Percentiles rank a stretch among this genome's conserved stretches.
phyloP scores from a whole-genome alignment of 2,797 vertebrate genomes.

The Euphonia xanthogaster region DNA sequence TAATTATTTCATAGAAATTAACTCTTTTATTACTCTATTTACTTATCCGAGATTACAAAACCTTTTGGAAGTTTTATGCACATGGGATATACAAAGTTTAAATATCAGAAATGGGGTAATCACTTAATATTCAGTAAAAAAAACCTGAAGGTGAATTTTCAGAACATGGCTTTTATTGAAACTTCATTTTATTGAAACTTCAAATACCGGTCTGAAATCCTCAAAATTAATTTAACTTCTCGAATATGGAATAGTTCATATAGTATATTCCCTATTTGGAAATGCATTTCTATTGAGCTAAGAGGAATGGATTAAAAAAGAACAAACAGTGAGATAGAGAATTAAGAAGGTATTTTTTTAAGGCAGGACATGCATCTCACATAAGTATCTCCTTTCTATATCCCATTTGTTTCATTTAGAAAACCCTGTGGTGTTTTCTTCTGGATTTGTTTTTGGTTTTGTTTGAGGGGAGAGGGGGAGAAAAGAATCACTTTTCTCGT shows the following conservation, averaged over 20 bases:
- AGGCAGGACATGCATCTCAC: background rate
- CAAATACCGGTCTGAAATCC: background rate
- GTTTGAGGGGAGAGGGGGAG: fast-evolving
- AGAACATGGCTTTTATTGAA: background rate
- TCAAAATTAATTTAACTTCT: background rate
- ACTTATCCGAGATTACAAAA: background rate
- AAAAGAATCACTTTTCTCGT: background rate
- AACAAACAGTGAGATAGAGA: background rate
- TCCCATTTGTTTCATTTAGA: background rate
- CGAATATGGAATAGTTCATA: background rate
- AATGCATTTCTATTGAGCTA: background rate
- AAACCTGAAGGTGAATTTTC: background rate
- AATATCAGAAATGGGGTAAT: background rate
- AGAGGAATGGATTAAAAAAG: background rate
- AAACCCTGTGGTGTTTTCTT: background rate
- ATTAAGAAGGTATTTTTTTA: background rate
- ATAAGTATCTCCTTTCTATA: background rate
- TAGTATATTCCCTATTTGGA: background rate
- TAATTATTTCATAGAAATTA: background rate
- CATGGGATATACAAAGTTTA: background rate
- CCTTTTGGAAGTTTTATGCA: background rate
- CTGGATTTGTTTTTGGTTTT: background rate
- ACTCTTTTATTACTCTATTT: background rate
- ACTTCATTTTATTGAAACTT: background rate
- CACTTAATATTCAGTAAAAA: background rate